phyloP scores from a whole-genome alignment of 2,888 invertebrate genomes.

The Tetanocera ferruginea region DNA sequence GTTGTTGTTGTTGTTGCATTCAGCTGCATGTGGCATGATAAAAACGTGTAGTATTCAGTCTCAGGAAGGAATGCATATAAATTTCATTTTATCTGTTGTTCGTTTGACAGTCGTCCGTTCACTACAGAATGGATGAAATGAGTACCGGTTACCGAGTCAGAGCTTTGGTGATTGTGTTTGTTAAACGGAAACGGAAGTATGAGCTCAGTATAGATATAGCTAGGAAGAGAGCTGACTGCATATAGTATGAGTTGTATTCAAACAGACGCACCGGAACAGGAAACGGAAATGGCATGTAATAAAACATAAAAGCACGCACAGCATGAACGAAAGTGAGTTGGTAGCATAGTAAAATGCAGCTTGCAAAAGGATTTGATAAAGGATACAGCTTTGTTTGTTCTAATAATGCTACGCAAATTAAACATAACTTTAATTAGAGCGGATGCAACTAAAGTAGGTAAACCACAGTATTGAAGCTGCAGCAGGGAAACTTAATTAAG shows the following conservation, averaged over 20 bases:
- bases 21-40: constrained; percentile 28
- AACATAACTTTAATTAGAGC: too few species aligned
- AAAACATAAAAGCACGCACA: constrained; percentile 61
- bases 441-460: too few species aligned
- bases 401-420: too few species aligned
- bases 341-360: background rate
- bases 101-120: constrained; percentile 31
- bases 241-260: background rate
- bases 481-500: too few species aligned
- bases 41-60: background rate
- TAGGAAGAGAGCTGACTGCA: background rate
- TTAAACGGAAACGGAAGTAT: constrained; percentile 3
- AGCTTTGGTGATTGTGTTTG: background rate
- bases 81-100: constrained; percentile 66
- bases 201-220: background rate
- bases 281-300: constrained; percentile 68
- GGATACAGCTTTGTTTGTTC: constrained; percentile 4
- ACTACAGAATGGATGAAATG: background rate
- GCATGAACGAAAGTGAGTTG: constrained; percentile 5
- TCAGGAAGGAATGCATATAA: constrained; percentile 59
- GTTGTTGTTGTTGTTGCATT: constrained; percentile 38
- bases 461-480: too few species aligned
- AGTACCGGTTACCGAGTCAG: too few species aligned
- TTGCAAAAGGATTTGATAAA: constrained; percentile 45
- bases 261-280: constrained; percentile 50